Evolutionary conservation across 2,797 vertebrate species (phyloP).

Genomic region (Poeciliopsis gracilis): DNA sequence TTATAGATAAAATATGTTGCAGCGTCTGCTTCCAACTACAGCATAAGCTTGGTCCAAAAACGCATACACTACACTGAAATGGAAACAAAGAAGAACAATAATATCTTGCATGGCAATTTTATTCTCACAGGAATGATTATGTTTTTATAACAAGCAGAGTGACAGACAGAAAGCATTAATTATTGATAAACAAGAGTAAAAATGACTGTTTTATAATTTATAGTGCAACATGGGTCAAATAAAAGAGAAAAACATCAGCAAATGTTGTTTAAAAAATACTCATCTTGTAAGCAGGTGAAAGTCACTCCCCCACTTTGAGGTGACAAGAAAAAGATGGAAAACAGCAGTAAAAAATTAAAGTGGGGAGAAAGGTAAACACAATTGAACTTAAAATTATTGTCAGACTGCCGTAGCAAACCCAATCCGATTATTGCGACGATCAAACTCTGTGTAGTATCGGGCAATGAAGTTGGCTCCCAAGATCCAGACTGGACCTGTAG

Average conservation of each 20-base stretch:
- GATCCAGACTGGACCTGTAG: constrained; percentile 92
- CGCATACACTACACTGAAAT: constrained; percentile 4
- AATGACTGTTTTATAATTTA: constrained; percentile 25
- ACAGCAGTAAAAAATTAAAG: constrained; percentile 21
- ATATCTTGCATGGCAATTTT: constrained; percentile 52
- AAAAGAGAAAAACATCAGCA: constrained; percentile 3
- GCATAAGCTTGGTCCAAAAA: constrained; percentile 20
- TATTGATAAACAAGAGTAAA: constrained; percentile 38
- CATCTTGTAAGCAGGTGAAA: constrained; percentile 6
- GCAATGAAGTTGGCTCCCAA: constrained; percentile 95
- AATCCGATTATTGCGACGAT: constrained; percentile 91
- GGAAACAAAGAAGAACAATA: constrained; percentile 20
- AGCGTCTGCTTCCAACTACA: constrained; percentile 31
- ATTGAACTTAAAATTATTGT: constrained; percentile 48
- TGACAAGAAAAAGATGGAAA: not conserved
- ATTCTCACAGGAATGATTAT: constrained; percentile 33
- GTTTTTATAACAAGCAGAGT: constrained; percentile 14
- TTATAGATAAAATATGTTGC: constrained; percentile 14
- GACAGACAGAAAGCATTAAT: constrained; percentile 15
- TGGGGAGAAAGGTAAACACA: constrained; percentile 5
- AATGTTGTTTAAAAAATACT: constrained; percentile 7
- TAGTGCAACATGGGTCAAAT: constrained; percentile 42
- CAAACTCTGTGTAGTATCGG: constrained; percentile 96
- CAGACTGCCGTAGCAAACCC: constrained; percentile 92
- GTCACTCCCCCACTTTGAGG: not conserved